phyloP scores from a whole-genome alignment of 2,888 invertebrate species.

The Rotaria socialis region DNA sequence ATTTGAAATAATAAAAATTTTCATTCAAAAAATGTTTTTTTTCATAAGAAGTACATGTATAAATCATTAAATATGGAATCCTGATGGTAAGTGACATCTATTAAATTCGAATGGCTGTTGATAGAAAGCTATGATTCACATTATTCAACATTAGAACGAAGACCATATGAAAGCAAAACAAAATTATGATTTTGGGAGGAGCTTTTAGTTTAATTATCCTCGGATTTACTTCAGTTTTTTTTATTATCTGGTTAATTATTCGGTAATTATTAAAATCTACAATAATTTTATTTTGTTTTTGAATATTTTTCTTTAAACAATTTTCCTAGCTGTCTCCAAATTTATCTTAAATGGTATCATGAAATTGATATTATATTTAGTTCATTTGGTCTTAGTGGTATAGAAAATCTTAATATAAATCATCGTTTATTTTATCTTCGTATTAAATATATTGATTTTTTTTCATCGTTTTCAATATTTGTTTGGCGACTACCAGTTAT shows the following conservation, averaged over 20 bases:
- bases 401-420: not conserved
- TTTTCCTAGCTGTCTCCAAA: not conserved
- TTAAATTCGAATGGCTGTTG: not conserved
- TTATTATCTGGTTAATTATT: not conserved
- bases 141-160: not conserved
- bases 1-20: not conserved
- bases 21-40: not conserved
- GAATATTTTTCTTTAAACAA: not conserved
- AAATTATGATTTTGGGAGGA: not conserved
- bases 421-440: not conserved
- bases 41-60: not conserved
- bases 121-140: not conserved
- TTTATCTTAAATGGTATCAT: not conserved
- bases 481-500: not conserved
- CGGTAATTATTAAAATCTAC: not conserved
- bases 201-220: not conserved
- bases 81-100: not conserved
- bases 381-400: not conserved
- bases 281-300: too few relatives aligned
- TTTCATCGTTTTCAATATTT: not conserved
- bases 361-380: not conserved
- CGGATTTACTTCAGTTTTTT: not conserved
- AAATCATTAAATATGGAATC: not conserved
- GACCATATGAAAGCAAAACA: not conserved
- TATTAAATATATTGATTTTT: not conserved